These are phyloP conservation scores for Chlorops oryzae DNA, from an alignment of 1,140 invertebrate species.

Conservation along the genomic window DNA sequence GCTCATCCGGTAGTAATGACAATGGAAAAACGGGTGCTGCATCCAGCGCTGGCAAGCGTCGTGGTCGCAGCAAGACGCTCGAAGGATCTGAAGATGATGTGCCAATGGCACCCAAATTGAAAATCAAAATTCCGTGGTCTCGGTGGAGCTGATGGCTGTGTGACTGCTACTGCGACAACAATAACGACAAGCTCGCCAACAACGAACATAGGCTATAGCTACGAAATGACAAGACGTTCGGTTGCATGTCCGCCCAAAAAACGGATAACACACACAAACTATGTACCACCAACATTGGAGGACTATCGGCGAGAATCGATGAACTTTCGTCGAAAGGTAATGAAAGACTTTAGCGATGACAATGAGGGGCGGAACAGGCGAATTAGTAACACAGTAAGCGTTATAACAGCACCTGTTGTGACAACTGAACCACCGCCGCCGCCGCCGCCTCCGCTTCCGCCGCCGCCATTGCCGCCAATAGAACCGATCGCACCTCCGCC, in stretches of 20 bases:
- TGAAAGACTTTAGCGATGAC: slow-evolving; percentile 71
- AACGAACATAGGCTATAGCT: slow-evolving; percentile 28
- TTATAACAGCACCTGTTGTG: slow-evolving; percentile 3
- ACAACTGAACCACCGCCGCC: slow-evolving; percentile 19
- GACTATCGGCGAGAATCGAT: slow-evolving; percentile 77
- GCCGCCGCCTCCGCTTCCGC: slow-evolving; percentile 31
- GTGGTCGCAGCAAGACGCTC: slow-evolving; percentile 43
- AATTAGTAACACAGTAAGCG: slow-evolving; percentile 10
- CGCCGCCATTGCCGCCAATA: slow-evolving; percentile 34
- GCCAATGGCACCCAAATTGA: slow-evolving; percentile 64
- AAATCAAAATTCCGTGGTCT: slow-evolving; percentile 72
- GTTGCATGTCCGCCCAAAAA: slow-evolving; percentile 68
- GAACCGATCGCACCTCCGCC: slow-evolving; percentile 24
- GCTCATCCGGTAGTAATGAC: slow-evolving; percentile 46
- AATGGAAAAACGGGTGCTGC: slow-evolving; percentile 35
- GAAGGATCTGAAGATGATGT: slow-evolving; percentile 48
- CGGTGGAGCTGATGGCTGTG: slow-evolving; percentile 47
- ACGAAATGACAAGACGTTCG: slow-evolving; percentile 49
- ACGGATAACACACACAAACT: slow-evolving; percentile 58
- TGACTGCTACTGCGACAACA: slow-evolving; percentile 29
- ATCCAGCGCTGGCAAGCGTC: slow-evolving; percentile 39
- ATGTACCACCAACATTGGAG: slow-evolving; percentile 62
- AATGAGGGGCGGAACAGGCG: slow-evolving; percentile 50
- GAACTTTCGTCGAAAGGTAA: slow-evolving; percentile 77
- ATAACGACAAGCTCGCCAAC: slow-evolving; percentile 6